Evolutionary conservation across 2,113 vertebrate species (phyloP), one percentile per base, ranked within the genome.

Genomic region (Oceanites oceanicus): DNA sequence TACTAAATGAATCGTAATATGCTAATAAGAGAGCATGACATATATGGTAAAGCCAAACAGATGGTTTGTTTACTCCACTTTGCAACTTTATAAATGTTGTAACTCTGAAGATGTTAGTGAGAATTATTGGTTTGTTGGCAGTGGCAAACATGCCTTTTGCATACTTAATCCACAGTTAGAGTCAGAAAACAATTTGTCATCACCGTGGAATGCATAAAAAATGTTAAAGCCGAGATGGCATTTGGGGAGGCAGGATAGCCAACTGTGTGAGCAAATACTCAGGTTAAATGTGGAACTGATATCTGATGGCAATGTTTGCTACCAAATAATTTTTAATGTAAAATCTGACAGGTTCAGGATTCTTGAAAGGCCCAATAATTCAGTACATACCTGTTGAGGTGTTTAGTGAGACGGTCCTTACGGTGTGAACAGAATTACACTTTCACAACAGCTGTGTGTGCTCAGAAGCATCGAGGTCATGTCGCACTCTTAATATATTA

Each of bases 1-100:
- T 98, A 98, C 98, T 98, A 99, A 99, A 99, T 98, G 98, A 98
- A 98, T 99, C 96, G 97, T 98, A 99, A 99, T 99, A 99, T 98
- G 98, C 98, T 98, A 99, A 99, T 99, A 98, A 99, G 98, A 98
- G 97, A 97, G 98, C 98, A 98, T 98, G 98, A 99, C 98, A 98
- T 97, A 98, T 98, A 98, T 97, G 98, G 98, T 98, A 98, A 98
- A 98, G 98, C 98, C 98, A 98, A 99, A 98, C 98, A 98, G 98
- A 98, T 98, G 98, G 98, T 98, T 98, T 98, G 98, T 98, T 98
- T 98, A 99, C 96, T 97, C 97, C 97, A 98, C 97, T 98, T 98
- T 98, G 97, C 97, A 98, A 98, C 98, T 98, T 98, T 98, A 98
- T 98, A 98, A 98, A 98, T 98, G 97, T 97, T 98, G 96, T 97